Evolutionary conservation across 2,888 invertebrate genomes (phyloP).

Genomic region (Polydrusus pterygomalis): DNA sequence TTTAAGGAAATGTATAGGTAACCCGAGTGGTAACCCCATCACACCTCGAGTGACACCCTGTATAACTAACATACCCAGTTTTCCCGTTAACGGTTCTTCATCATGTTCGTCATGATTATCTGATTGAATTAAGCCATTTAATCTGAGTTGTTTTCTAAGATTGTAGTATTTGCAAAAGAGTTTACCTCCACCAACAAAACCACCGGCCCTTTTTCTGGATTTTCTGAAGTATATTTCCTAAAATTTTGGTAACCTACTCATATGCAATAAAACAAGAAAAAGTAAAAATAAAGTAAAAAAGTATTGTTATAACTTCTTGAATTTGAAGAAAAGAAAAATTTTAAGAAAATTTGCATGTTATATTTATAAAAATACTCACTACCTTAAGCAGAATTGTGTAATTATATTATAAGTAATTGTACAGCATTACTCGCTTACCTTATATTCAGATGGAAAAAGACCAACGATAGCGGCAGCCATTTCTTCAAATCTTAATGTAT

Average conservation of each 20-base stretch:
- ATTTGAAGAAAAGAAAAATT: no score
- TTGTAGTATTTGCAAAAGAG: slow-evolving; percentile 26
- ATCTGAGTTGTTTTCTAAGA: slow-evolving; percentile 23
- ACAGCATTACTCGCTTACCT: no score
- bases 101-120: not conserved
- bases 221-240: slow-evolving; percentile 28
- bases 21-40: no score
- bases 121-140: slow-evolving; percentile 18
- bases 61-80: slow-evolving; percentile 5
- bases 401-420: no score
- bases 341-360: no score
- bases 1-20: no score
- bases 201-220: slow-evolving; percentile 17
- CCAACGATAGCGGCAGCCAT: not conserved
- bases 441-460: not conserved
- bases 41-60: not conserved
- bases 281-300: no score
- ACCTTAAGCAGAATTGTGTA: no score
- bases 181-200: slow-evolving; percentile 22
- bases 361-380: no score
- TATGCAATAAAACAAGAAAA: no score
- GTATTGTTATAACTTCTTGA: no score
- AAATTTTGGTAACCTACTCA: not conserved
- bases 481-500: slow-evolving; percentile 5
- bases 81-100: slow-evolving; percentile 11